Conservation (phyloP, 2,797 vertebrate species). For the Onychomys leucogaster region DNA sequence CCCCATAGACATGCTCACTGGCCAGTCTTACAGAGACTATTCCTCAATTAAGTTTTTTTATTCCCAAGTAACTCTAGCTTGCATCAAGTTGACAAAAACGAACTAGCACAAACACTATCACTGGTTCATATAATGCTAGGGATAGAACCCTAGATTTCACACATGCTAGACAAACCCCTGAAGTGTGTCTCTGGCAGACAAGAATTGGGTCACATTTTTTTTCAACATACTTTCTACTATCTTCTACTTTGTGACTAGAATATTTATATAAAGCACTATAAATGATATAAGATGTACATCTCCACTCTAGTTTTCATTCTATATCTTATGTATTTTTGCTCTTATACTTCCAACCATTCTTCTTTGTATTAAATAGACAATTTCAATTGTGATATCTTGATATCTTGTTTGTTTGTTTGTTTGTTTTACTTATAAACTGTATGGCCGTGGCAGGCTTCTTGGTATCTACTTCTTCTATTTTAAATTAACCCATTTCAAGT, state of each 20-base stretch:
- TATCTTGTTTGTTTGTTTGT: no score
- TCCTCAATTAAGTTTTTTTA: neutral
- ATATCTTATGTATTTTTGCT: neutral
- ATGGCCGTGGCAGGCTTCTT: no score
- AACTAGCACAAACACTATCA: neutral
- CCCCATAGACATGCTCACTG: neutral
- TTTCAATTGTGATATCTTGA: neutral
- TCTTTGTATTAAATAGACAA: neutral
- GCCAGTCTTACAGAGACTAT: neutral
- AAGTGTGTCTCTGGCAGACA: neutral
- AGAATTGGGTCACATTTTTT: neutral
- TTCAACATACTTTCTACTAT: neutral
- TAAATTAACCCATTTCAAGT: no score
- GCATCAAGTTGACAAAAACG: neutral
- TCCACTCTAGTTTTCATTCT: neutral
- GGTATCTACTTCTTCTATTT: no score
- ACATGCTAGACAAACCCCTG: neutral
- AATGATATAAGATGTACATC: neutral
- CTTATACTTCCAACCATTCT: neutral
- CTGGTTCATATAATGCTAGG: neutral
- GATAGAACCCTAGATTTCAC: neutral
- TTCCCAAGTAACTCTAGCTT: neutral
- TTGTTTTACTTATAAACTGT: no score
- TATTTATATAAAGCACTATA: neutral
- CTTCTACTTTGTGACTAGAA: neutral